Percentiles rank a stretch among this genome's conserved stretches.
phyloP scores from a whole-genome alignment of 2,888 invertebrate genomes.

The Orthosia gracilis region DNA sequence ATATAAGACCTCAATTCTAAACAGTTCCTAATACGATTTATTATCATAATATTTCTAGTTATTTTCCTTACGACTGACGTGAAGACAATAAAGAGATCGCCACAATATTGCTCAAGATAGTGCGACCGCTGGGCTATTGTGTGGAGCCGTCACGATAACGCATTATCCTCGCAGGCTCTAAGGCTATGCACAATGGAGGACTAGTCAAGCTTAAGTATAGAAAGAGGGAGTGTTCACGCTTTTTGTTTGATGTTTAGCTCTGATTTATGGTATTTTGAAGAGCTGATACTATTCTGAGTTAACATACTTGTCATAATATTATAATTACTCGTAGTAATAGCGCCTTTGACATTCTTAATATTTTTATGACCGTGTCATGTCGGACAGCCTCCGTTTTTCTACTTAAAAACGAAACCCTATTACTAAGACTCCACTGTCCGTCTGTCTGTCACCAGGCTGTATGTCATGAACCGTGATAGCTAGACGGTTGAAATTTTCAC shows the following conservation, averaged over 20 bases:
- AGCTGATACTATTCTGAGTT: neutral
- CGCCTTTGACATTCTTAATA: too few relatives aligned
- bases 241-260: conserved; percentile 17
- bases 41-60: conserved; percentile 18
- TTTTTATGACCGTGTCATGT: too few relatives aligned
- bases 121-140: conserved; percentile 44
- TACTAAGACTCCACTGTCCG: too few relatives aligned
- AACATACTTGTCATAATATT: too few relatives aligned
- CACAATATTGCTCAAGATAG: conserved; percentile 51
- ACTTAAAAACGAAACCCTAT: too few relatives aligned
- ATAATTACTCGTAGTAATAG: too few relatives aligned
- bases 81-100: conserved; percentile 51
- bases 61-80: conserved; percentile 28
- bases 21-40: conserved; percentile 25
- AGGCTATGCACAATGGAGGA: conserved; percentile 47
- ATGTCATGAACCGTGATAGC: too few relatives aligned
- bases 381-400: too few relatives aligned
- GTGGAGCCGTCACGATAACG: conserved; percentile 45
- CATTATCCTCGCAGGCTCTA: conserved; percentile 45
- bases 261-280: neutral
- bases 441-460: too few relatives aligned
- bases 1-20: neutral
- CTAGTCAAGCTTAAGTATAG: conserved; percentile 27
- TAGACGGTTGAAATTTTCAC: too few relatives aligned
- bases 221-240: conserved; percentile 27